Conservation (phyloP, 2,888 invertebrate species). For the Pseudococcus viburni region DNA sequence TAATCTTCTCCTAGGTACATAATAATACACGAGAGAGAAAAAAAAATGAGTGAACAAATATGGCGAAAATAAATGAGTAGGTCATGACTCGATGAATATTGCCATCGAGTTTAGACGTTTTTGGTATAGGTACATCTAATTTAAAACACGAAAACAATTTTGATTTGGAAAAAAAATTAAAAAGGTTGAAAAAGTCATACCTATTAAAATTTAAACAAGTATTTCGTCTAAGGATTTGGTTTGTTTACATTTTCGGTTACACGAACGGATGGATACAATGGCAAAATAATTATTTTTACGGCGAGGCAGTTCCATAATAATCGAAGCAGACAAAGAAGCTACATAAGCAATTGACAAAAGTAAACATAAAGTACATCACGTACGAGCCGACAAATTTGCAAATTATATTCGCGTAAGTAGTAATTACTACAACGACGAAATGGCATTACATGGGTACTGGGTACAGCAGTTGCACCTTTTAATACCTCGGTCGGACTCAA, state of each 20-base stretch:
- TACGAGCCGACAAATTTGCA: slow-evolving; percentile 5
- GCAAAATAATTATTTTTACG: slow-evolving; percentile 7
- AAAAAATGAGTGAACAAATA: slow-evolving; percentile 37
- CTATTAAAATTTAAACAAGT: not conserved
- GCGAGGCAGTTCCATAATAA: slow-evolving; percentile 11
- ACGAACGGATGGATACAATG: not conserved
- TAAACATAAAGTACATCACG: not conserved
- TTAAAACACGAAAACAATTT: not conserved
- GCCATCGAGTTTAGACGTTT: not conserved
- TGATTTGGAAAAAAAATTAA: not conserved
- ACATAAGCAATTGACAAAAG: slow-evolving; percentile 30
- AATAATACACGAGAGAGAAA: not conserved
- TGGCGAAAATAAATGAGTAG: not conserved
- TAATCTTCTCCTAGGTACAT: not conserved
- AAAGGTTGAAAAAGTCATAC: not conserved
- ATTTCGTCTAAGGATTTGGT: not conserved
- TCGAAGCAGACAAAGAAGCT: slow-evolving; percentile 21
- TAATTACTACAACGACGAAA: not conserved
- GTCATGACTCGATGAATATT: slow-evolving; percentile 20
- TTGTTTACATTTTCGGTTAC: not conserved
- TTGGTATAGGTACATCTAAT: not conserved
- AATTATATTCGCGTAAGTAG: slow-evolving; percentile 13
- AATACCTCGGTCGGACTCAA: not conserved
- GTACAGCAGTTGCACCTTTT: slow-evolving; percentile 16
- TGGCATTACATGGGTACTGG: not conserved